Evolutionary conservation across 2,888 invertebrate species (phyloP).

Genomic region (Drosophila fungiperda): DNA sequence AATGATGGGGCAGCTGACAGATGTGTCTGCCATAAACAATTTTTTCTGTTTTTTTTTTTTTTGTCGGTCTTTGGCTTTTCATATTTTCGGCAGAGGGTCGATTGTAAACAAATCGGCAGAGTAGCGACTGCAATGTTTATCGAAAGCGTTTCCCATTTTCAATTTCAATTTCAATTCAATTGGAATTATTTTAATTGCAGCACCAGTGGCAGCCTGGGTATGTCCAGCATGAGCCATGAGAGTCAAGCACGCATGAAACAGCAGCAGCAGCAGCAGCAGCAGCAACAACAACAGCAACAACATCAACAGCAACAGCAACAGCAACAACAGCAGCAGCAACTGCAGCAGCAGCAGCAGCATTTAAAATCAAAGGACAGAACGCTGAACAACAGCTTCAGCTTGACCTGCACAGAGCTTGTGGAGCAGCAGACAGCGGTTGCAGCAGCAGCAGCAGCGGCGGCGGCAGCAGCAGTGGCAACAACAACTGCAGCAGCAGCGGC

Average conservation of each 20-base stretch:
- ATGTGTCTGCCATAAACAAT: conserved; percentile 65
- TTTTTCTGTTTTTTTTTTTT: background rate
- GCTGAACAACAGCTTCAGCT: conserved; percentile 36
- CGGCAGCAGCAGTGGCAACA: conserved; percentile 27
- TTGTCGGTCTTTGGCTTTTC: conserved; percentile 34
- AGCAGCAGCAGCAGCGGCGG: conserved; percentile 31
- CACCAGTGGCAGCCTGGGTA: conserved; percentile 72
- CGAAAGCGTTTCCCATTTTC: conserved; percentile 33
- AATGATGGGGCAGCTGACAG: conserved; percentile 75
- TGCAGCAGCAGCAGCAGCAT: conserved; percentile 49
- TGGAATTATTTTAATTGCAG: conserved; percentile 49
- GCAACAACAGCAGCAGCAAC: conserved; percentile 49
- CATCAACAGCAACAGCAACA: conserved; percentile 51
- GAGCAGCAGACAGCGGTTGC: conserved; percentile 53
- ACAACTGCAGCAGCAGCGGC: conserved; percentile 23
- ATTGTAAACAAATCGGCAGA: conserved; percentile 51
- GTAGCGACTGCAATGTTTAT: conserved; percentile 47
- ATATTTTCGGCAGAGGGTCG: conserved; percentile 49
- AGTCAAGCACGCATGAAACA: conserved; percentile 84
- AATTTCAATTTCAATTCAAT: conserved; percentile 11
- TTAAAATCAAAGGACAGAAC: conserved; percentile 55
- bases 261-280: conserved; percentile 70
- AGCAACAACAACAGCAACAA: conserved; percentile 65
- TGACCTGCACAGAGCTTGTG: conserved; percentile 59
- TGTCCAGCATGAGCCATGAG: conserved; percentile 84